Evolutionary conservation across 2,888 invertebrate genomes (phyloP), one percentile per base, ranked within the genome.

Genomic region (Caradrina kadenii): DNA sequence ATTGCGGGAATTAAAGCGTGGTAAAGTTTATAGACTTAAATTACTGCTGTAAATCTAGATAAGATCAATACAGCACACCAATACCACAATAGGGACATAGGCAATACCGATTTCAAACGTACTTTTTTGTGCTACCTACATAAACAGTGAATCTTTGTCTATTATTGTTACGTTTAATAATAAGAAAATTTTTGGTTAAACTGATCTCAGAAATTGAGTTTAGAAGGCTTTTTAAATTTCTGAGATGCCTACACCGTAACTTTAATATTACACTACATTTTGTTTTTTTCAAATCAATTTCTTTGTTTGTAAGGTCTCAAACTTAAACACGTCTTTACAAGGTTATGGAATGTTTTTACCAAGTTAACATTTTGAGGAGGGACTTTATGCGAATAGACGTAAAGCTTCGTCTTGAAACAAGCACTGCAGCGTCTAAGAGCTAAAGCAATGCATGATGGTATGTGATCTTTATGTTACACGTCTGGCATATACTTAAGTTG

Each of bases 1-100:
- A 26, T n/a, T 69, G 52, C 45, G 52, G 65, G 58, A 70, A 63
- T 66, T 59, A 55, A 63, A 70, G 65, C 68, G 61, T 68, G 54
- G 69, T 76, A 68, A 73, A 68, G 65, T 68, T 73, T 48, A 66
- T 26, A 49, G 10, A 35, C 42, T 22, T 64, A 63, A 63, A 64
- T 61, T 35, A 69, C 45, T 59, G 26, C 56, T 48, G 58, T 53
- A 49, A 59, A 72, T 63, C 21, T 52, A 56, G 48, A 26, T 64
- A 50, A 35, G 21, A 54, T 42, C 21, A 4, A 52, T 22, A 55
- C 6, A 19, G n/a, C 8, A 31, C 13, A 48, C 26, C 15, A 39
- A 59, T 5, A 45, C 10, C 17, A 21, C 21, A 55, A 39, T 35
- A 22, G 15, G 19, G 15, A 31, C 59, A 31, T 0, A 17, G 45